A percentile compares a stretch with the other conserved stretches of the same genome.
phyloP scores from a whole-genome alignment of 1,140 invertebrate species.

The Macrobrachium nipponense region DNA sequence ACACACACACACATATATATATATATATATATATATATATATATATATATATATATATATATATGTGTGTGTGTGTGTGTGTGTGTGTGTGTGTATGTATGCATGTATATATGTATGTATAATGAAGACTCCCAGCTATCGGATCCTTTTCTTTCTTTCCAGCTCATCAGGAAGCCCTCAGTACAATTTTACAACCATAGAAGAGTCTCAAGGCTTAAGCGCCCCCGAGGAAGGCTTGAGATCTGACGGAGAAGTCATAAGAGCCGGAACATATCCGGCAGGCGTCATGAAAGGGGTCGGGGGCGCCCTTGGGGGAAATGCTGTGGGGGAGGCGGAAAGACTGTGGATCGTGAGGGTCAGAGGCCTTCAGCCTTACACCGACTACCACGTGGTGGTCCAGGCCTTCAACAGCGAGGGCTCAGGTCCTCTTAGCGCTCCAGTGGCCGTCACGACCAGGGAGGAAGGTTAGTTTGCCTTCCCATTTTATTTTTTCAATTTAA shows the following conservation, averaged over 20 bases:
- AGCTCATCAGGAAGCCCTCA: conserved; percentile 41
- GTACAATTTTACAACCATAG: conserved; percentile 64
- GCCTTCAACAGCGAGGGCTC: conserved; percentile 70
- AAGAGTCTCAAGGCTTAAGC: conserved; percentile 31
- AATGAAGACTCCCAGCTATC: neutral
- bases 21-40: no score
- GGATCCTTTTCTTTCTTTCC: neutral
- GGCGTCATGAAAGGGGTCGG: no score
- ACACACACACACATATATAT: no score
- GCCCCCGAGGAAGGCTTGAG: conserved; percentile 11
- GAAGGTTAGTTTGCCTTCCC: conserved; percentile 70
- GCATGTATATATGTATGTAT: no score
- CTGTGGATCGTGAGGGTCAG: conserved; percentile 49
- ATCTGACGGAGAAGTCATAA: no score
- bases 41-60: no score
- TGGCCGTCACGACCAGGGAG: conserved; percentile 81
- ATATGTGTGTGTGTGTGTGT: no score
- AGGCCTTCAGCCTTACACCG: conserved; percentile 66
- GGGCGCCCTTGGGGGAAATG: no score
- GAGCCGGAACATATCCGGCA: no score
- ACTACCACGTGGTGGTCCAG: conserved; percentile 68
- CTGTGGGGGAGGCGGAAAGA: neutral
- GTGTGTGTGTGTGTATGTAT: no score
- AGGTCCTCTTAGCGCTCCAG: conserved; percentile 81
- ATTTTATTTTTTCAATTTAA: neutral